Base-by-base conservation (phyloP, 2,113 vertebrate genomes). In the Cheirogaleus medius region DNA sequence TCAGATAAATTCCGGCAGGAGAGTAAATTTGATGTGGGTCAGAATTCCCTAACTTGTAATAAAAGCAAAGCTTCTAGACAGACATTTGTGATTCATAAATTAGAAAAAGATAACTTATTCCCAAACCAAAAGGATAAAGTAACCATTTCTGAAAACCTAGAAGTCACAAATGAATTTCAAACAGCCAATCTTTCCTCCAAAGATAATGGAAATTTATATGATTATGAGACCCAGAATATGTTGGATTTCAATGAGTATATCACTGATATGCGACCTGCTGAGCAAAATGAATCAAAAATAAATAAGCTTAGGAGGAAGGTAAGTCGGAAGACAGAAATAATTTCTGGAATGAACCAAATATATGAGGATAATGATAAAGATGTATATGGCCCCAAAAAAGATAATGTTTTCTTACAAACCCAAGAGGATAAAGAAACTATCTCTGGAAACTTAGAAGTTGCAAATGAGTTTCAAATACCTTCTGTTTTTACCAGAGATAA, bases 51-150 rank as follows among this genome's bases (percentile, higher is more conserved):
- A 44, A 29, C 84, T 60, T 87, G 25, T 60, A 71, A 66, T 84
- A 88, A 74, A 92, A 94, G 10, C 56, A 97, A 96, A 84, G 37
- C 87, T 94, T 95, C 92, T 71, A 97, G 96, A 78, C 87, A 97
- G 95, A 98, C 97, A 52, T 97, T 97, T 97, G 95, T 98, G 58
- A 97, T 98, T 93, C 60, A 77, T 81, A 94, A 93, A 52, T 93
- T 92, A 69, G 96, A 88, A 92, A 89, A 97, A 77, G 85, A 32
- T 77, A 68, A 63, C 56, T 96, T 91, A 84, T 63, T 96, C 81
- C 78, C 63, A 95, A 87, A 58, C 88, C 94, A 98, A 77, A 94
- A 91, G 64, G 68, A 84, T 69, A 90, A 97, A 86, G 95, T 92
- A 82, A 80, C 11, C 23, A 92, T 15, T 69, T 97, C 82, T 95